Percentiles rank a stretch among this genome's conserved stretches.
phyloP scores from a whole-genome alignment of 2,888 invertebrate genomes.

The Axea sp. region DNA sequence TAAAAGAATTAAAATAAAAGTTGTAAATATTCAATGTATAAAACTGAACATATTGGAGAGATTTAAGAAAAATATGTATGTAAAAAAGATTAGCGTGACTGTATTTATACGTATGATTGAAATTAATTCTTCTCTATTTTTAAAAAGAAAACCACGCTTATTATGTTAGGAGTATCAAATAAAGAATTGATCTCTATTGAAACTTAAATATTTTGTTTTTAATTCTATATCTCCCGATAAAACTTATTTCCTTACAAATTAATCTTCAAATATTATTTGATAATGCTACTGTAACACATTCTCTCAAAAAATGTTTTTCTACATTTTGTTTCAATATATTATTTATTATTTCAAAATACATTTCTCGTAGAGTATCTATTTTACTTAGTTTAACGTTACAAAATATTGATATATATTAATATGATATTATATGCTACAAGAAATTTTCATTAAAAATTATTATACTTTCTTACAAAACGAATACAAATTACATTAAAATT shows the following conservation, averaged over 20 bases:
- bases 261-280: neutral
- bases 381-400: no score
- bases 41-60: no score
- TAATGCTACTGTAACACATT: conserved; percentile 1
- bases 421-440: no score
- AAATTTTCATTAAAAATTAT: no score
- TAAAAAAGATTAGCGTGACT: conserved; percentile 65
- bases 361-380: no score
- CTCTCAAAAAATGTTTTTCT: no score
- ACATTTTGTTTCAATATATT: no score
- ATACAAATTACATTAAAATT: no score
- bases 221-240: conserved; percentile 23
- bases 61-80: conserved; percentile 39
- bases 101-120: conserved; percentile 73
- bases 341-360: no score
- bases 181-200: conserved; percentile 78
- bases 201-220: conserved; percentile 65
- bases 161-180: conserved; percentile 78
- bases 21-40: conserved; percentile 43
- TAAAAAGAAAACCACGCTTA: conserved; percentile 78
- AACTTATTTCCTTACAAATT: neutral
- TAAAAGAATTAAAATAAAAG: conserved; percentile 33
- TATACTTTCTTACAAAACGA: no score
- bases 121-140: conserved; percentile 75
- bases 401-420: no score